Conservation (phyloP, 1,140 invertebrate genomes). For the Drosophila nebulosa region DNA sequence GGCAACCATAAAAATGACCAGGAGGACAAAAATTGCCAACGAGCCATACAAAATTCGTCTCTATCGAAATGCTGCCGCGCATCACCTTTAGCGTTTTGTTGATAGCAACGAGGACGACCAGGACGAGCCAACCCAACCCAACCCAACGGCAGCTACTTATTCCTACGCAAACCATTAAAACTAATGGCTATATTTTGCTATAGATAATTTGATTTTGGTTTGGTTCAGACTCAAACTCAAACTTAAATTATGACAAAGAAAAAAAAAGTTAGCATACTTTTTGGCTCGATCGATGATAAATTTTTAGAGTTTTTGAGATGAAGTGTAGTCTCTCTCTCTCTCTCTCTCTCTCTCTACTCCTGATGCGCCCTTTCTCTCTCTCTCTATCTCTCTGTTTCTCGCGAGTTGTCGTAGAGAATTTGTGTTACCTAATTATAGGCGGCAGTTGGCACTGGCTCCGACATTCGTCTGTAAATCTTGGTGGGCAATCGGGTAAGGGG, state of each 20-base stretch:
- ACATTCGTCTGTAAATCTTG: not conserved
- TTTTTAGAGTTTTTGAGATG: not conserved
- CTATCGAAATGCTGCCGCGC: conserved; percentile 65
- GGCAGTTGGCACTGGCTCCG: not conserved
- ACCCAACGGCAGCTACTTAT: conserved; percentile 23
- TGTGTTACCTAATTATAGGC: conserved; percentile 22
- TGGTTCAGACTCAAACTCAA: not conserved
- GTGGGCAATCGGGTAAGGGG: not conserved
- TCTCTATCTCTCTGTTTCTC: too few species aligned
- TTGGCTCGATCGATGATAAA: not conserved
- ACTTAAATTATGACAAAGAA: conserved; percentile 25
- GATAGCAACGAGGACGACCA: too few species aligned
- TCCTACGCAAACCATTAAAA: conserved; percentile 55
- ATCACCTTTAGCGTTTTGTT: conserved; percentile 69
- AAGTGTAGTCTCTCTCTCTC: too few species aligned
- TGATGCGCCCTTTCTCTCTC: too few species aligned
- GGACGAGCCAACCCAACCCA: too few species aligned
- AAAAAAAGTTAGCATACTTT: not conserved
- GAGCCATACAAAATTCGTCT: conserved; percentile 52
- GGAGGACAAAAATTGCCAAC: conserved; percentile 19
- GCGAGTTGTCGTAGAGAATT: not conserved
- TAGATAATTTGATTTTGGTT: conserved; percentile 68
- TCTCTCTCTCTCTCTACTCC: too few species aligned
- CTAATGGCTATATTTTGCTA: conserved; percentile 77
- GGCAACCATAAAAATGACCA: conserved; percentile 1